Evolutionary conservation across 2,797 vertebrate species (phyloP), one percentile per base, ranked within the genome.

Genomic region (Rhinella marina): DNA sequence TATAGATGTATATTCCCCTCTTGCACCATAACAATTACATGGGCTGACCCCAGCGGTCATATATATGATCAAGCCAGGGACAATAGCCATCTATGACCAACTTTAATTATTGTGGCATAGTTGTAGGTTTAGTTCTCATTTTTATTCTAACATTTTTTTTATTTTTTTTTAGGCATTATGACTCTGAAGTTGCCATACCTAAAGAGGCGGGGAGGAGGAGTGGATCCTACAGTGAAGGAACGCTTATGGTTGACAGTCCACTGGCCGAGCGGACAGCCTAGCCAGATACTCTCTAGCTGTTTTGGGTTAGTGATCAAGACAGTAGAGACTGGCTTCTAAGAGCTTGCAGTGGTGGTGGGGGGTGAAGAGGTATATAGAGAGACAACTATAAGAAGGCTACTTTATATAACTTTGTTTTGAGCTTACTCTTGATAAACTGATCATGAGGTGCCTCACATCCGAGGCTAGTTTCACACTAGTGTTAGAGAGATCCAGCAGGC

Each of bases 221-320:
- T 96, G 13, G 98, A 99, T 92, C 95, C 96, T 0, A 91, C 93
- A 8, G 91, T 98, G 64, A 99, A 97, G 92, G 98, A 99, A 89
- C 95, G 98, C 17, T 95, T 99, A 29, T 99, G 98, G 98, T 92
- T 99, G 70, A 97, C 96, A 0, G 93, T 99, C 10, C 96, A 96
- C 80, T 99, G 98, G 98, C 96, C 96, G 0, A 91, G 90, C 64
- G 94, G 94, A 72, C 94, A 87, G 1, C 87, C 96, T 0, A 92
- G 95, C 0, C 96, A 97, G 32, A 87, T 99, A 0, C 84, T 99
- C 72, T 98, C 98, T 91, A 99, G 97, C 92, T 97, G 94, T 91
- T 99, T 98, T 90, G 96, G 97, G 98, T 99, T 73, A 92, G 90
- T 68, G 73, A n/a, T 79, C 56, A 81, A 10, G 50, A 72, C n/a